These are phyloP conservation scores for Pseudopodoces humilis DNA, from an alignment of 2,113 vertebrate species.

Conservation along the genomic window DNA sequence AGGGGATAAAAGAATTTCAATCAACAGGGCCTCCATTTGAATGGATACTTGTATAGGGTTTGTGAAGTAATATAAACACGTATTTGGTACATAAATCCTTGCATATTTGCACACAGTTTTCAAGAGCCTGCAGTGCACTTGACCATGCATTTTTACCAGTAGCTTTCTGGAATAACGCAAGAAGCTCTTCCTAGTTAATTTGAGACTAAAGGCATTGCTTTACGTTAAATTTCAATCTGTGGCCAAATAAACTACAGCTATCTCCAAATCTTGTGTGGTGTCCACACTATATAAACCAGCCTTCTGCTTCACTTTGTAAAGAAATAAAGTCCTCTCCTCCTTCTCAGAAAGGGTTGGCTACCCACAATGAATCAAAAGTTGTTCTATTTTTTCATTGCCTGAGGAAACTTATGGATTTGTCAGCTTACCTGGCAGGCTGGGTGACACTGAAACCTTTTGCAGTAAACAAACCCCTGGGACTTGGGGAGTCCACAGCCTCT, in stretches of 20 bases:
- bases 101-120: not conserved
- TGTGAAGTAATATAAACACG: not conserved
- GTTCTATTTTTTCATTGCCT: not conserved
- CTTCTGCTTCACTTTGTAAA: not conserved
- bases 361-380: not conserved
- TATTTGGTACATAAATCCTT: not conserved
- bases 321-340: not conserved
- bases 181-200: not conserved
- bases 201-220: not conserved
- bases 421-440: not conserved
- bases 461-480: not conserved
- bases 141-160: not conserved
- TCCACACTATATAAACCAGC: not conserved
- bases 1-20: not conserved
- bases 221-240: not conserved
- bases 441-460: not conserved
- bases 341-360: not conserved
- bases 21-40: not conserved
- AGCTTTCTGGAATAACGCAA: not conserved
- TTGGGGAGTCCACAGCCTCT: not conserved
- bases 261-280: not conserved
- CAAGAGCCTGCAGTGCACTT: not conserved
- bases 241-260: not conserved
- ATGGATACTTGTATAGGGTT: not conserved
- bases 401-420: not conserved